Percentiles rank a stretch among this genome's conserved stretches.
Conservation (phyloP, 1,140 invertebrate species). For the Stenopsyche tienmushanensis region DNA sequence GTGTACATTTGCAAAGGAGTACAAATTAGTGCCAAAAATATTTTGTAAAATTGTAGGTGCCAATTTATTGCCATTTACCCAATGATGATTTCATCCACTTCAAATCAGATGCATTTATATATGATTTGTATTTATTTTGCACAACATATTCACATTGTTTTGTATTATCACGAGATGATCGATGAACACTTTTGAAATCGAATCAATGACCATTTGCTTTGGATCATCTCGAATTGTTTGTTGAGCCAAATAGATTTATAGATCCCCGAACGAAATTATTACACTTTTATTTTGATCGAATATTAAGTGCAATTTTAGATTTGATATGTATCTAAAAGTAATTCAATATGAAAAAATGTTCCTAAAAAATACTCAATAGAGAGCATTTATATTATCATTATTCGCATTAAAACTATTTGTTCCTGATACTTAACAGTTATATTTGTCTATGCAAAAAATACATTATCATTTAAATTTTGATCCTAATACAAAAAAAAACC, state of each 20-base stretch:
- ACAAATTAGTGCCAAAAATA: constrained; percentile 31
- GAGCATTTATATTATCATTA: constrained; percentile 19
- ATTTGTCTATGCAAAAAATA: background rate
- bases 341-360: constrained; percentile 25
- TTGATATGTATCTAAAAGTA: constrained; percentile 11
- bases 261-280: too few species aligned
- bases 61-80: constrained; percentile 14
- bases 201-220: too few species aligned
- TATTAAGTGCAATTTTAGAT: constrained; percentile 23
- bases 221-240: too few species aligned
- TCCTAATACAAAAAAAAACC: too few species aligned
- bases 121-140: background rate
- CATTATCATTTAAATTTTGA: too few species aligned
- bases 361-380: constrained; percentile 29
- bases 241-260: too few species aligned
- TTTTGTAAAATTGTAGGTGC: constrained; percentile 28
- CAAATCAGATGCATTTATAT: background rate
- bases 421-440: background rate
- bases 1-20: constrained; percentile 28
- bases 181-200: too few species aligned
- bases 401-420: background rate
- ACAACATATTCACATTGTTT: too few species aligned
- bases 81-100: background rate
- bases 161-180: too few species aligned
- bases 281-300: background rate